These are phyloP conservation scores for Clarias pachynema DNA, from an alignment of 2,797 vertebrate species.

Conservation along the genomic window DNA sequence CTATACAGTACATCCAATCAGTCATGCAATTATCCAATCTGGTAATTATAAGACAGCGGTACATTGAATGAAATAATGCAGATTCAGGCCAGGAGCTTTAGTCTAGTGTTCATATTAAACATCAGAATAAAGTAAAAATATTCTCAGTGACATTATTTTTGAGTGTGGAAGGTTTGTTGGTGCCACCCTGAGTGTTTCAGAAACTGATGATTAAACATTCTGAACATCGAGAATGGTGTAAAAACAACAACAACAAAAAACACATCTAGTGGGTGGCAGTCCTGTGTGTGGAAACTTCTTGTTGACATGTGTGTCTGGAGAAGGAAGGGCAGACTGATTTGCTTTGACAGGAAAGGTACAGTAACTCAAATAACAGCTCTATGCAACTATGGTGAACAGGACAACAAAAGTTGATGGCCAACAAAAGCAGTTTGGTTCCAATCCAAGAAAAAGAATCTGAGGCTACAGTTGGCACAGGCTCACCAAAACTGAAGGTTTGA, in stretches of 20 bases:
- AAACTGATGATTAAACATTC: not conserved
- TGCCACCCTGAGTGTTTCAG: not conserved
- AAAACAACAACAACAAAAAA: not conserved
- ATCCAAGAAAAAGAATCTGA: not conserved
- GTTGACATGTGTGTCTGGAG: not conserved
- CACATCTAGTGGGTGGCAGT: not conserved
- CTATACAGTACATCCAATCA: not conserved
- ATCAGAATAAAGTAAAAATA: not conserved
- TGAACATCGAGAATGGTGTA: not conserved
- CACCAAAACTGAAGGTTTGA: too few species aligned
- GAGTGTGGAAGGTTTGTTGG: not conserved
- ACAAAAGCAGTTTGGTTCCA: not conserved
- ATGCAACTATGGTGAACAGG: not conserved
- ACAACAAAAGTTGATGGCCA: not conserved
- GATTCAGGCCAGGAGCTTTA: not conserved
- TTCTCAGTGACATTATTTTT: not conserved
- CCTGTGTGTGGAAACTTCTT: not conserved
- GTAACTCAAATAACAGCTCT: not conserved
- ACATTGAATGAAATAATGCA: not conserved
- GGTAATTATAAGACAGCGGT: not conserved
- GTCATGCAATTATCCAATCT: not conserved
- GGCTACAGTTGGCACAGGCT: not conserved
- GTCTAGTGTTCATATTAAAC: not conserved
- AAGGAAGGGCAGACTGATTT: not conserved
- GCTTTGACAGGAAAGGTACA: not conserved